Evolutionary conservation across 2,797 vertebrate species (phyloP), one percentile per base, ranked within the genome.

Genomic region (Mico argentatus): DNA sequence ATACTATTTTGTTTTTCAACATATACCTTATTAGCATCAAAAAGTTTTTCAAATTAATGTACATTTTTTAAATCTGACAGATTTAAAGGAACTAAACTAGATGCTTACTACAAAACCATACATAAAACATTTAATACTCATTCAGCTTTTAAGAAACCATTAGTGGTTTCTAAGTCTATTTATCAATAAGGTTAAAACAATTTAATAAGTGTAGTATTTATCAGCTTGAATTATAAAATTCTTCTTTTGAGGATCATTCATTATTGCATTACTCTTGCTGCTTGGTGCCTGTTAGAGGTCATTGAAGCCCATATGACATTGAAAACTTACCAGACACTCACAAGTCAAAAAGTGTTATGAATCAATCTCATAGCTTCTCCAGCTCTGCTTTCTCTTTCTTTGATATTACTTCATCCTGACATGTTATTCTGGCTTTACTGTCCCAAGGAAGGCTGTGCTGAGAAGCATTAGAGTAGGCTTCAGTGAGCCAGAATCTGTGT

Each of bases 361-460:
- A 97, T 98, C 97, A 98, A 2, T 90, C 97, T 97, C 48, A 3
- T 61, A 95, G 97, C 97, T 80, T 96, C 97, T 97, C 92, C 97
- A 96, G 97, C 96, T 86, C 97, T 98, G 97, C 98, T 98, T 98
- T 99, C 98, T 98, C 96, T 98, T 96, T 88, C 97, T 98, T 99
- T 99, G 99, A 99, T 99, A 99, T 98, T 99, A 96, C 99, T 99
- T 98, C 98, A 99, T 99, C 99, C 98, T 99, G 99, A 99, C 99
- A 99, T 99, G 99, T 99, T 98, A 98, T 98, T 98, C 97, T 98
- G 99, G 98, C 99, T 99, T 98, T 97, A 81, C 98, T 98, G 98
- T 99, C 99, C 99, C 99, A 98, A 92, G 98, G 98, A 99, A 98
- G 98, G 76, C 76, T 93, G 52, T 97, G 99, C 98, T 99, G 99